phyloP scores from a whole-genome alignment of 1,140 invertebrate genomes.

The Magallana ariakensis region DNA sequence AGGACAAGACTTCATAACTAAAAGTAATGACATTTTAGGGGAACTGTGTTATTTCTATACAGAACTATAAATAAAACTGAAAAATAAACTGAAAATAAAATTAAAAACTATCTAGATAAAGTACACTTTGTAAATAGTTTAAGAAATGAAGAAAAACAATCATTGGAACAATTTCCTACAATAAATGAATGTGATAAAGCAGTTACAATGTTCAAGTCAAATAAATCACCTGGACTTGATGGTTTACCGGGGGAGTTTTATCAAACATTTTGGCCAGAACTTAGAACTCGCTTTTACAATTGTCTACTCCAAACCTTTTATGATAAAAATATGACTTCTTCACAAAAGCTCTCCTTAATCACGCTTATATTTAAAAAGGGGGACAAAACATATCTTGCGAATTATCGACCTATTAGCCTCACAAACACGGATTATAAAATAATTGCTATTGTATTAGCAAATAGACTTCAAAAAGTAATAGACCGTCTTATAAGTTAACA shows the following conservation, averaged over 20 bases:
- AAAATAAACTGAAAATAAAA: too few relatives aligned
- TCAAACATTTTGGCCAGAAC: too few relatives aligned
- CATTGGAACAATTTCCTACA: background rate
- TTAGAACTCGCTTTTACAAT: too few relatives aligned
- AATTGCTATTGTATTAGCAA: background rate
- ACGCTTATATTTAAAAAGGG: conserved; percentile 13
- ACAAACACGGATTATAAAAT: background rate
- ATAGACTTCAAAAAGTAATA: too few relatives aligned
- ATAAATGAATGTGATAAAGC: conserved; percentile 13
- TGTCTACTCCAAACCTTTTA: too few relatives aligned
- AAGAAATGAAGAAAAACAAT: too few relatives aligned
- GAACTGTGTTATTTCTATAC: background rate
- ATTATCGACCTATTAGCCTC: conserved; percentile 1
- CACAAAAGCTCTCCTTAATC: background rate
- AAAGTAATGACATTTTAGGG: background rate
- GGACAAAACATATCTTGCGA: background rate
- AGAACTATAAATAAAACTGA: too few relatives aligned
- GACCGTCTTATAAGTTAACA: background rate
- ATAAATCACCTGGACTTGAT: conserved; percentile 38
- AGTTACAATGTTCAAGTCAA: background rate
- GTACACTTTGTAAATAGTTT: too few relatives aligned
- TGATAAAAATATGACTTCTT: too few relatives aligned
- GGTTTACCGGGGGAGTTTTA: conserved; percentile 16
- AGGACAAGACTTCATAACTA: background rate
- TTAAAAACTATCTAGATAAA: too few relatives aligned